Percentiles rank a stretch among this genome's conserved stretches.
Evolutionary conservation across 2,888 invertebrate genomes (phyloP).

Genomic region (Chironomus tentans): DNA sequence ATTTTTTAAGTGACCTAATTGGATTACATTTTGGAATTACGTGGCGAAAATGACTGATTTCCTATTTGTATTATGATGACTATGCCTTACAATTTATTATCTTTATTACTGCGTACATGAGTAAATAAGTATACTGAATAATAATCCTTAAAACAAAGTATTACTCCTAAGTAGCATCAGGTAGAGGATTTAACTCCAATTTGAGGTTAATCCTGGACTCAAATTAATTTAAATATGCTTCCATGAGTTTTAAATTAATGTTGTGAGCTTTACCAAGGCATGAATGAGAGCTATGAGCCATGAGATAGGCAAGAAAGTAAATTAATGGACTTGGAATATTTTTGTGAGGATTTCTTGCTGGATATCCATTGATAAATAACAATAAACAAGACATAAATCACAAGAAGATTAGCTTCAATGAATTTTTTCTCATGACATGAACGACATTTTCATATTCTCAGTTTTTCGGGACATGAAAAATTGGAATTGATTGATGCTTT

Average conservation of each 20-base stretch:
- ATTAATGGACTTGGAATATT: background rate
- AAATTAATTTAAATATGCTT: constrained; percentile 4
- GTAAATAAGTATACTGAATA: too few species aligned
- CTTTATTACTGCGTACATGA: background rate
- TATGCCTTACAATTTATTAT: background rate
- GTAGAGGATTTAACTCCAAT: background rate
- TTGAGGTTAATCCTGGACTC: constrained; percentile 2
- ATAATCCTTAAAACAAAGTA: background rate
- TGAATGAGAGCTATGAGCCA: background rate
- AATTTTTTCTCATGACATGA: too few species aligned
- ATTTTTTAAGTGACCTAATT: too few species aligned
- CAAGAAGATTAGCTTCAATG: background rate
- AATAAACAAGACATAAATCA: background rate
- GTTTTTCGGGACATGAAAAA: background rate
- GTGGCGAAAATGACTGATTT: too few species aligned
- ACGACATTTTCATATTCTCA: too few species aligned
- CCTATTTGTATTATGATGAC: background rate
- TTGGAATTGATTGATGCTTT: background rate
- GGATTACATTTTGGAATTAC: too few species aligned
- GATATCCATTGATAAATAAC: background rate
- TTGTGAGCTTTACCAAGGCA: background rate
- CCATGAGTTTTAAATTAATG: background rate
- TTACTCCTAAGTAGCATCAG: background rate
- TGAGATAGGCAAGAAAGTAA: background rate
- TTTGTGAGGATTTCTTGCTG: background rate